Evolutionary conservation across 1,140 invertebrate species (phyloP).

Genomic region (Gonatopus flavifemur): DNA sequence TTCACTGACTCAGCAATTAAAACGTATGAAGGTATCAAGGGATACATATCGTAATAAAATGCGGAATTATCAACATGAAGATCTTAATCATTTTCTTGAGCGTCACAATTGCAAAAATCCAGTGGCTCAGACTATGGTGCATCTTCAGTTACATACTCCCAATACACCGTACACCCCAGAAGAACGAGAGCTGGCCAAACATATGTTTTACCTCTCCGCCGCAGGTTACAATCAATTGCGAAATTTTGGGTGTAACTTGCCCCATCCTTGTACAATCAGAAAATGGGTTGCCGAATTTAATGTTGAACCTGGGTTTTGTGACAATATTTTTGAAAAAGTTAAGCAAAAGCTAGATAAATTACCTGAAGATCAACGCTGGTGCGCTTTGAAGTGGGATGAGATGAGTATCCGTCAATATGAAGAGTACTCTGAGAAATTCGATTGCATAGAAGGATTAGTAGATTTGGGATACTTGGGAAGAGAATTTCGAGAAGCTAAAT

Average conservation of each 20-base stretch:
- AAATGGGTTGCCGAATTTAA: conserved; percentile 19
- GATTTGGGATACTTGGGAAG: conserved; percentile 17
- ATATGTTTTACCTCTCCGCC: conserved; percentile 24
- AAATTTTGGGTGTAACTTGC: conserved; percentile 21
- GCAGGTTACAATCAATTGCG: conserved; percentile 15
- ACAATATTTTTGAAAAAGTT: conserved; percentile 17
- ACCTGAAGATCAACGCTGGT: conserved; percentile 10
- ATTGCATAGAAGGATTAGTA: conserved; percentile 23
- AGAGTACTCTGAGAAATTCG: conserved; percentile 22
- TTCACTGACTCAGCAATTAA: too few species aligned
- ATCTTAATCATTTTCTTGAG: too few species aligned
- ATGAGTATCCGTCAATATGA: conserved; percentile 18
- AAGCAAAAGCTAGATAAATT: conserved; percentile 4
- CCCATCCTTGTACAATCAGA: conserved; percentile 13
- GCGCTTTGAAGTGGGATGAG: conserved; percentile 23
- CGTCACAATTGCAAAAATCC: too few species aligned
- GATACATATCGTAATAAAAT: too few species aligned
- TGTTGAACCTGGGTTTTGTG: conserved; percentile 22
- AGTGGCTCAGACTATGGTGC: not conserved
- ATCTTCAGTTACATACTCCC: not conserved
- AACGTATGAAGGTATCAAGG: too few species aligned
- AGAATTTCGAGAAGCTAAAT: conserved; percentile 9
- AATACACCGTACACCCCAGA: not conserved
- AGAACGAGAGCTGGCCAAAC: conserved; percentile 8
- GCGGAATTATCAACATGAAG: too few species aligned